These are phyloP conservation scores for Neogale vison DNA, from an alignment of 2,113 vertebrate genomes.

Conservation along the genomic window DNA sequence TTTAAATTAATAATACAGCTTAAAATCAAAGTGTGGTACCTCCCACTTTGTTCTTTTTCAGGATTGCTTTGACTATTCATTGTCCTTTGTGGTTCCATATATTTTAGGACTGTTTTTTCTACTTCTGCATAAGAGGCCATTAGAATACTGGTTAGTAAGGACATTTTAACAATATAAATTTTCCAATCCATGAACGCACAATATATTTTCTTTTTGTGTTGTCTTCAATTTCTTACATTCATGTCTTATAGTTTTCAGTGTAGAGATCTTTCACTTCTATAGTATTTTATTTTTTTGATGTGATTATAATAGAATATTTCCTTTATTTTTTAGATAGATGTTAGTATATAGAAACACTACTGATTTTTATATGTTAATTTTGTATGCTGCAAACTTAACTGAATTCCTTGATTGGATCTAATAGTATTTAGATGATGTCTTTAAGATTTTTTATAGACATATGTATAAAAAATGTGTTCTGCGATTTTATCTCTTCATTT, in stretches of 20 bases:
- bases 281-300: background rate
- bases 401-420: background rate
- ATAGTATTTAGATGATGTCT: background rate
- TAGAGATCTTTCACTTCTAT: background rate
- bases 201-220: background rate
- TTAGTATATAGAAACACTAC: background rate
- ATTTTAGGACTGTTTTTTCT: background rate
- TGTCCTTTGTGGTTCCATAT: background rate
- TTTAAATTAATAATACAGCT: background rate
- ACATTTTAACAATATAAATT: background rate
- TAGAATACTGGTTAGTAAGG: background rate
- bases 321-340: background rate
- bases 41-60: background rate
- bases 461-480: background rate
- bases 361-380: background rate
- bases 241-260: background rate
- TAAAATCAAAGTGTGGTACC: background rate
- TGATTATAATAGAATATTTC: background rate
- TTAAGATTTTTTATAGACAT: background rate
- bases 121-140: background rate
- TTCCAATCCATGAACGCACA: background rate
- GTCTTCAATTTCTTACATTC: background rate
- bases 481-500: background rate
- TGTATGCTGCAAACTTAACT: background rate
- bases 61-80: background rate